Conservation (phyloP, 2,888 invertebrate species). For the Lypha dubia region DNA sequence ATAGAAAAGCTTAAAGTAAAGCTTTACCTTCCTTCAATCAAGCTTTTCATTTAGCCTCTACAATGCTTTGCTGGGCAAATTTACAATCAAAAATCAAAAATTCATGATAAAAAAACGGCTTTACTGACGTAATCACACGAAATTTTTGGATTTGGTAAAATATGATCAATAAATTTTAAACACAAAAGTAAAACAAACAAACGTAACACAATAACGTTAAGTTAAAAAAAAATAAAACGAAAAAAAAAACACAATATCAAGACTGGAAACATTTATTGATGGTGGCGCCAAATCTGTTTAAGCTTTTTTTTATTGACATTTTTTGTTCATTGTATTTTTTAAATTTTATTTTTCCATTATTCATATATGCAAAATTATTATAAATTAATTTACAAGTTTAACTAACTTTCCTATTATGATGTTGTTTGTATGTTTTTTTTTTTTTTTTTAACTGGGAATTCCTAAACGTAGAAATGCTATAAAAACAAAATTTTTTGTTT, state of each 20-base stretch:
- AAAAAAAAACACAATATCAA: constrained; percentile 3
- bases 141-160: background rate
- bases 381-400: constrained; percentile 24
- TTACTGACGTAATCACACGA: background rate
- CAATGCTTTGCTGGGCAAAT: constrained; percentile 5
- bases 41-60: no score
- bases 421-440: no score
- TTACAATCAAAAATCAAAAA: background rate
- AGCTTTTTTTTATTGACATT: background rate
- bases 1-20: no score
- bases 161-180: constrained; percentile 19
- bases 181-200: background rate
- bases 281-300: constrained; percentile 40
- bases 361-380: constrained; percentile 25
- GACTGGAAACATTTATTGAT: constrained; percentile 48
- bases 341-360: background rate
- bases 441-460: background rate
- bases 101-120: background rate
- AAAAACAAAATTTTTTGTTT: constrained; percentile 11
- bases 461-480: constrained; percentile 10
- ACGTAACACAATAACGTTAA: background rate
- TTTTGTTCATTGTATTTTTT: constrained; percentile 21
- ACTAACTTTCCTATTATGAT: background rate
- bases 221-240: background rate
- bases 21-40: no score